A percentile compares a stretch with the other conserved stretches of the same genome.
phyloP scores from a whole-genome alignment of 2,888 invertebrate genomes.

The Apocheima hispidaria region DNA sequence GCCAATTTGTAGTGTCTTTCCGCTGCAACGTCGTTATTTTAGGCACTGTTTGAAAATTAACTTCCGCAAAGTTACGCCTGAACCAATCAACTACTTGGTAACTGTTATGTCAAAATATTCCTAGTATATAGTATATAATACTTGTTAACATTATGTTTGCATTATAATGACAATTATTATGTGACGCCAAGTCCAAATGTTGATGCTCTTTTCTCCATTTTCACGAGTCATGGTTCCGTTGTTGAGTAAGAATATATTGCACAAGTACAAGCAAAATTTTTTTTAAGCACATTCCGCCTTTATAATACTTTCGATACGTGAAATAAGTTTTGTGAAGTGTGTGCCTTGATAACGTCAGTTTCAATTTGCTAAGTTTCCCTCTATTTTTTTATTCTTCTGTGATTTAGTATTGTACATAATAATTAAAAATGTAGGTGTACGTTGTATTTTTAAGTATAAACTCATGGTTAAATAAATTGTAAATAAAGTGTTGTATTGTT shows the following conservation, averaged over 20 bases:
- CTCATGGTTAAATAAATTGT: conserved; percentile 48
- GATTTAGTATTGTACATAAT: conserved; percentile 69
- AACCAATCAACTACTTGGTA: no score
- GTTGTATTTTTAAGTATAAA: conserved; percentile 44
- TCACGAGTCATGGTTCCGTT: no score
- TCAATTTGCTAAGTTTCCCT: conserved; percentile 36
- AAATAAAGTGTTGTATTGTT: conserved; percentile 57
- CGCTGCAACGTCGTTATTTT: no score
- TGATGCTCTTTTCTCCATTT: no score
- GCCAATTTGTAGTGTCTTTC: not conserved
- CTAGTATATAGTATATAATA: no score
- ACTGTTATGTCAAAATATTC: no score
- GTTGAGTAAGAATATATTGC: no score
- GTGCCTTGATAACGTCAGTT: conserved; percentile 51
- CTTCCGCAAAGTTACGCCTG: no score
- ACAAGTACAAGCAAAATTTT: not conserved
- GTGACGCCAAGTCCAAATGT: no score
- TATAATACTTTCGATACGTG: conserved; percentile 7
- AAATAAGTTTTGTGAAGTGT: conserved; percentile 24
- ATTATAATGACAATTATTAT: no score
- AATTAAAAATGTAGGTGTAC: conserved; percentile 46
- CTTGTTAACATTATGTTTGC: no score
- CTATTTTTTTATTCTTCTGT: conserved; percentile 66
- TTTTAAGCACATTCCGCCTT: conserved; percentile 24
- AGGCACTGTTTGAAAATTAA: no score